Evolutionary conservation across 2,888 invertebrate species (phyloP).

Genomic region (Lycia hirtaria): DNA sequence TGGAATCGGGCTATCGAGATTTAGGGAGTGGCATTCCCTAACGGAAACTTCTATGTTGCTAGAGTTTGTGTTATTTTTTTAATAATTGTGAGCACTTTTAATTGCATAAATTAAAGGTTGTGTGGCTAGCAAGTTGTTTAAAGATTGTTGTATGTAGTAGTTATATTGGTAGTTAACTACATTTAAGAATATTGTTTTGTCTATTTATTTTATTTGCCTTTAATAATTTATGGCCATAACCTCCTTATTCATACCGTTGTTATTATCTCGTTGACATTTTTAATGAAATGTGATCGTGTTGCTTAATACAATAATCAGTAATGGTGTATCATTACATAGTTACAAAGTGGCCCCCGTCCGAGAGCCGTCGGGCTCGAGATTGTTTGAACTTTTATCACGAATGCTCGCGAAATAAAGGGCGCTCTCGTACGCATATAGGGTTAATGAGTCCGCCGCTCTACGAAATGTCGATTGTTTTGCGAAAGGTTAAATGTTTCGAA

Average conservation of each 20-base stretch:
- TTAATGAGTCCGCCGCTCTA: neutral
- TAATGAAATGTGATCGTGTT: neutral
- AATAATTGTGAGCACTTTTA: no score
- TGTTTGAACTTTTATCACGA: conserved; percentile 24
- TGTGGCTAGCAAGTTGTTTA: no score
- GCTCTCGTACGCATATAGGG: neutral
- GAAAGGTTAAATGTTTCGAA: neutral
- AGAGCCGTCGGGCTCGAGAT: neutral
- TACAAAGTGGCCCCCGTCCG: neutral
- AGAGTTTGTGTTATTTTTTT: no score
- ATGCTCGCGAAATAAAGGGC: neutral
- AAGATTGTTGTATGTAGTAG: no score
- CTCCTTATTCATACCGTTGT: neutral
- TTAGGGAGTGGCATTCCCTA: no score
- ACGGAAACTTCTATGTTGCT: no score
- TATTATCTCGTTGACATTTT: conserved; percentile 1
- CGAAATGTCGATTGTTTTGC: neutral
- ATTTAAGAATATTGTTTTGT: neutral
- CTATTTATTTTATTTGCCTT: neutral
- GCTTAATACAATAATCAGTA: neutral
- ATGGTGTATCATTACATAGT: neutral
- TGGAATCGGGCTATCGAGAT: no score
- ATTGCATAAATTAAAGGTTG: no score
- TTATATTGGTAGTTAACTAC: no score
- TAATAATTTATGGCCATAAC: no score